Evolutionary conservation across 2,113 vertebrate species (phyloP).

Genomic region (Leptosomus discolor): DNA sequence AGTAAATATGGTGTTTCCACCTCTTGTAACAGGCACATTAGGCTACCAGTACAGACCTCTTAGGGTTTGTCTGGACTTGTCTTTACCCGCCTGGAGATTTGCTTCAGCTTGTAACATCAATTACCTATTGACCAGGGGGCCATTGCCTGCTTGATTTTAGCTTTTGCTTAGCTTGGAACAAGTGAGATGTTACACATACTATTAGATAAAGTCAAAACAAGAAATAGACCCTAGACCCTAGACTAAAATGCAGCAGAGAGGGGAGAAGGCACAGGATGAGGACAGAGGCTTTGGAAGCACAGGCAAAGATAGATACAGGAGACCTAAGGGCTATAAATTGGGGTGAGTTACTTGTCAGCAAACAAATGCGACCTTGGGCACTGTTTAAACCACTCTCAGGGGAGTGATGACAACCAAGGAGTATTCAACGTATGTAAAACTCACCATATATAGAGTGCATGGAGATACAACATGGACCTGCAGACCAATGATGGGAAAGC

Average conservation of each 20-base stretch:
- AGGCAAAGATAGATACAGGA: background rate
- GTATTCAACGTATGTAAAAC: background rate
- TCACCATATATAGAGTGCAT: fast-evolving
- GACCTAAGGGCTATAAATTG: fast-evolving
- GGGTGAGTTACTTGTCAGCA: background rate
- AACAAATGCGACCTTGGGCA: background rate
- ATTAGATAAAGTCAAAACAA: background rate
- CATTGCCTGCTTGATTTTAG: background rate
- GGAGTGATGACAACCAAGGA: background rate
- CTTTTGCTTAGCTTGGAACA: background rate
- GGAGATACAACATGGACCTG: background rate
- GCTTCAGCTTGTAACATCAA: background rate
- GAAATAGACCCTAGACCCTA: background rate
- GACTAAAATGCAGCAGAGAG: background rate
- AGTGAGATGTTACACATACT: background rate
- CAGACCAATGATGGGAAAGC: fast-evolving
- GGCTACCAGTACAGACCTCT: background rate
- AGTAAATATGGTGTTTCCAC: background rate
- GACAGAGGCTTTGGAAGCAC: background rate
- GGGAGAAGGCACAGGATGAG: background rate
- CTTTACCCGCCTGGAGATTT: background rate
- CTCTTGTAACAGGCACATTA: background rate
- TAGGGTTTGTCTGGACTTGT: background rate
- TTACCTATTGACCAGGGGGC: background rate
- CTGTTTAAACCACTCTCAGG: background rate